Base-by-base conservation (phyloP, 2,797 vertebrate species). In the Sebastolobus alascanus region DNA sequence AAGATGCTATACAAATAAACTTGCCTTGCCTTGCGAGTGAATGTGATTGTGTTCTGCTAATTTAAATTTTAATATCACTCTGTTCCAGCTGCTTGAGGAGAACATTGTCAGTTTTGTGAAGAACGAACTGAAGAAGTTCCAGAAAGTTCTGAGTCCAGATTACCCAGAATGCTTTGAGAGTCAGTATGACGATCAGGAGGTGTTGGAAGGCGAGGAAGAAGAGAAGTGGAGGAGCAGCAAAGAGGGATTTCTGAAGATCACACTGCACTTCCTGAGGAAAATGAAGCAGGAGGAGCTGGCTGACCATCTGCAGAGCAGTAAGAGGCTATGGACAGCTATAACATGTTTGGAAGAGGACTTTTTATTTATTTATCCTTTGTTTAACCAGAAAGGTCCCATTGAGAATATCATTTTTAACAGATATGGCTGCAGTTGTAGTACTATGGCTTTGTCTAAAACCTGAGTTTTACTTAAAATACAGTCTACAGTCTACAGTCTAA, bases 351-450 rank as follows among this genome's bases (percentile, higher is more conserved):
- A 50, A 50, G 46, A 50, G 0, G 18, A 50, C 1, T 50, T 50
- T 50, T 50, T 50, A 50, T 50, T 50, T 20, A 18, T 20, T 50
- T 50, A 20, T 50, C 18, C 46, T 50, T 50, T 50, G 20, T 50
- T 50, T 20, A 50, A 50, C 31, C 31, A 31, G 31, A 31, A 31
- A 31, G 31, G 31, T 31, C 31, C 31, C 31, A 31, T 31, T 31
- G 31, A 31, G 31, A 31, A 25, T 25, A 50, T 50, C 0, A 50
- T 50, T 50, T 50, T 50, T 20, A 50, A 50, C 46, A 50, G 46
- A 8, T 50, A 0, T 50, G 0, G 0, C 46, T 50, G 46, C 8
- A 31, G 31, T 31, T 31, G 31, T 31, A 31, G 31, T 5, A 31
- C 31, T 31, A 31, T 31, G 31, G 4, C 31, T 5, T 31, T 31